Conservation (phyloP, 2,888 invertebrate genomes). For the Baronia brevicornis region DNA sequence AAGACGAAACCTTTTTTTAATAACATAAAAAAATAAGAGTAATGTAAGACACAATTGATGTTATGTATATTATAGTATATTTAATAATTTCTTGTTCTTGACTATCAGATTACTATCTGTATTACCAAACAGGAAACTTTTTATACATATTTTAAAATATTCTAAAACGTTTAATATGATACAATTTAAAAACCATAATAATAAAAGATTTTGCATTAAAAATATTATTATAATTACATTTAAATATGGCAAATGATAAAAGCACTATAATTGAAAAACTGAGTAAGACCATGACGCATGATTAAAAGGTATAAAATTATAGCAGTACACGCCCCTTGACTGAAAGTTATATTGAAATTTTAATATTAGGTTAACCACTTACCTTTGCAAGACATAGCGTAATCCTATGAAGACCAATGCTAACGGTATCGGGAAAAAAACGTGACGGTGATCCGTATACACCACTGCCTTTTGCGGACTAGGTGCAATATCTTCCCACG, state of each 20-base stretch:
- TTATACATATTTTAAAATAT: no score
- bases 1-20: no score
- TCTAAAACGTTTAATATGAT: no score
- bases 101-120: no score
- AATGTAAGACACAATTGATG: no score
- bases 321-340: constrained; percentile 13
- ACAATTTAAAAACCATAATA: no score
- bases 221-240: neutral
- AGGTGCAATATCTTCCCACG: constrained; percentile 91
- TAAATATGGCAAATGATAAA: neutral
- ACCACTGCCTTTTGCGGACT: constrained; percentile 81
- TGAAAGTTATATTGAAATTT: neutral
- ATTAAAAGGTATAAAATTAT: constrained; percentile 1
- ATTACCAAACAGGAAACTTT: no score
- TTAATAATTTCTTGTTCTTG: no score
- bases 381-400: constrained; percentile 91
- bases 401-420: constrained; percentile 85
- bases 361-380: constrained; percentile 47
- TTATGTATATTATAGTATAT: no score
- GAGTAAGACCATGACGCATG: constrained; percentile 2
- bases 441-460: constrained; percentile 87
- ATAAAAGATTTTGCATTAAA: neutral
- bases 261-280: neutral
- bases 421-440: constrained; percentile 88
- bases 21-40: no score